phyloP scores from a whole-genome alignment of 2,888 invertebrate genomes.

The Miltochrista miniata region DNA sequence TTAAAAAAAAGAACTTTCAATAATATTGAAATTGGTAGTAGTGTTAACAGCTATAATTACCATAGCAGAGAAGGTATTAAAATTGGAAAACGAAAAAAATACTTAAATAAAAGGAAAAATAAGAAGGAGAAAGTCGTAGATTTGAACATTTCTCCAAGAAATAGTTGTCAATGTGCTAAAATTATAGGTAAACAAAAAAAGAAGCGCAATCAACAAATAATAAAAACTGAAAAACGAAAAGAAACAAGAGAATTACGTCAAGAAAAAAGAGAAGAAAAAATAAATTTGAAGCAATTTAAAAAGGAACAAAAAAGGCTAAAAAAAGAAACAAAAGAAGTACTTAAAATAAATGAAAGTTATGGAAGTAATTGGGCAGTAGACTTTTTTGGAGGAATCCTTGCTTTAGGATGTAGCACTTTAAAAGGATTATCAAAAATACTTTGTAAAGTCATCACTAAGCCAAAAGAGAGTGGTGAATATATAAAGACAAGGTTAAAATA shows the following conservation, averaged over 20 bases:
- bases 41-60: neutral
- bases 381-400: neutral
- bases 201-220: neutral
- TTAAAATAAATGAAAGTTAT: neutral
- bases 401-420: neutral
- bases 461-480: neutral
- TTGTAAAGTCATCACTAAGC: neutral
- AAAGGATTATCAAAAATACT: neutral
- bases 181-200: neutral
- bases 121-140: neutral
- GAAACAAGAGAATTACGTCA: neutral
- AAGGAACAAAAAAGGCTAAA: neutral
- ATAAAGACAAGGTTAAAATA: neutral
- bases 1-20: neutral
- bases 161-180: neutral
- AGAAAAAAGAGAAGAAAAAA: neutral
- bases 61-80: neutral
- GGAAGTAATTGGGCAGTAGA: neutral
- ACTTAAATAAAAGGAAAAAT: neutral
- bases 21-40: neutral
- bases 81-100: neutral
- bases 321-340: neutral
- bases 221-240: neutral
- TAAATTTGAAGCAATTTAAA: neutral
- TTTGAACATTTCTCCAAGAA: neutral